Base-by-base conservation (phyloP, 2,113 vertebrate genomes). In the Poecile atricapillus region DNA sequence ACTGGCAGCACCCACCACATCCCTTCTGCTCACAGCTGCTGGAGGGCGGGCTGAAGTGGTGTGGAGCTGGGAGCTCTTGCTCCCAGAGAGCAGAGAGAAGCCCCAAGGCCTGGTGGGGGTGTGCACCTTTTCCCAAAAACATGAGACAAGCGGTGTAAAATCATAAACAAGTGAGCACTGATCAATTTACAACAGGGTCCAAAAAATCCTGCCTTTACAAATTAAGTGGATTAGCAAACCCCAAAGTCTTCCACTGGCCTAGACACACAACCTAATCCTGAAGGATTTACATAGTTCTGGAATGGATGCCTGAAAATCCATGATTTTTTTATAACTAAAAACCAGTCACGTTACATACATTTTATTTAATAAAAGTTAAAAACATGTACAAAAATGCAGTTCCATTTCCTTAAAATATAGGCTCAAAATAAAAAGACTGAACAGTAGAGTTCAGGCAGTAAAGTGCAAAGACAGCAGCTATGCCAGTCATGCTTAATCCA, bases 361-460 rank as follows among this genome's bases (percentile, higher is more conserved):
- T 68, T 95, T 95, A 95, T 95, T 98, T 94, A 97, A 95, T 95
- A 97, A 76, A 96, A 88, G 82, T 83, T 95, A 89, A 96, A 90
- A 62, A 93, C 94, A 94, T 30, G 81, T 96, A 97, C 96, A 97
- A 93, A 97, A 97, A 89, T 43, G 69, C 63, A 20, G 96, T 96
- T 92, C 91, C 91, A 90, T 96, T 96, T 96, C 90, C 89, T 97
- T 49, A 71, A 84, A 97, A 97, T 96, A 92, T 86, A 94, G 96
- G 69, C 81, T 97, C 58, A 93, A 96, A 95, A 92, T 86, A 93
- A 96, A 92, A 91, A 84, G 65, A 73, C 90, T 77, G 96, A 97
- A 95, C 95, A 82, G 76, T 55, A 86, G 16, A 65, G 92, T 94
- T 96, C 92, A 90, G 86, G 95, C 92, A 68, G 95, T 96, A 97